phyloP scores from a whole-genome alignment of 2,797 vertebrate genomes.

The Phylloscopus collybita region DNA sequence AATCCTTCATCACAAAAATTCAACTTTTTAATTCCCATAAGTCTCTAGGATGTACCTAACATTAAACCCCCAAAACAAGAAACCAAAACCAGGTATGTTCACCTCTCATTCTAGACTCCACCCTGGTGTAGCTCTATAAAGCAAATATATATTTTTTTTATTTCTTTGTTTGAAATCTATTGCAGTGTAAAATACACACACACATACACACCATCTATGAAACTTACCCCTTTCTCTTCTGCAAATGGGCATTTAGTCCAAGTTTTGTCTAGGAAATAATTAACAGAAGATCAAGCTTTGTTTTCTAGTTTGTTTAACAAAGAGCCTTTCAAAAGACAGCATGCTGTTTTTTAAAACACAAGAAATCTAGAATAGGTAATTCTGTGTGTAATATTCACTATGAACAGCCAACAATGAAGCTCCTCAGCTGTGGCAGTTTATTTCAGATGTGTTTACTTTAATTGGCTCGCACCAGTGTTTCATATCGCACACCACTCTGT shows the following conservation, averaged over 20 bases:
- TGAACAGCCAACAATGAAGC: background rate
- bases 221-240: background rate
- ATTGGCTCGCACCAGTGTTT: background rate
- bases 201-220: background rate
- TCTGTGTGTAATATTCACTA: background rate
- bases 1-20: slow-evolving; percentile 49
- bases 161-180: background rate
- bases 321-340: background rate
- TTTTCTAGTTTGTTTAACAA: background rate
- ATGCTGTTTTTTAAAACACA: background rate
- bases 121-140: background rate
- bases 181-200: background rate
- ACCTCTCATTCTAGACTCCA: background rate
- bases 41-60: slow-evolving; percentile 13
- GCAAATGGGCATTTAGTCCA: background rate
- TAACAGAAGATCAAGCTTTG: background rate
- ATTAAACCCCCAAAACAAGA: slow-evolving; percentile 28
- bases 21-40: slow-evolving; percentile 40
- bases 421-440: background rate
- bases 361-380: background rate
- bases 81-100: slow-evolving; percentile 17
- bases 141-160: background rate
- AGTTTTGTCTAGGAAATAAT: background rate
- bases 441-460: background rate
- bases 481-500: background rate